Evolutionary conservation across 2,113 vertebrate species (phyloP), one percentile per base, ranked within the genome.

Genomic region (Apeltes quadracus): DNA sequence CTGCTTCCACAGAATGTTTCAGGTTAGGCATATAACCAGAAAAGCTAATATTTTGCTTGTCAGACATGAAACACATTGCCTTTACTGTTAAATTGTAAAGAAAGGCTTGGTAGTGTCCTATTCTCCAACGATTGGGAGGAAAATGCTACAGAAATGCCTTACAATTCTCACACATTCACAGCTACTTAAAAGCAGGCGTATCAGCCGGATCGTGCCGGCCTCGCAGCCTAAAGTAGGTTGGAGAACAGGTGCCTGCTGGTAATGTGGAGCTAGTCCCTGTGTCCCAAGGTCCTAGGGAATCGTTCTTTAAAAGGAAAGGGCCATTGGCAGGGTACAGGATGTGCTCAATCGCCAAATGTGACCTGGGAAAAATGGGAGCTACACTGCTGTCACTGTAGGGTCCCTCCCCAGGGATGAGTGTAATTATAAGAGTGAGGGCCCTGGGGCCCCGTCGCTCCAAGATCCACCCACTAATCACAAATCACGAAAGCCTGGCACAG

Each of bases 381-480:
- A 59, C 67, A 48, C 64, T 54, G 62, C 90, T 80, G 88, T 91
- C 92, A 93, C 91, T 91, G 86, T 50, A 59, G 90, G 91, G 90
- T 89, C 75, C 72, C 39, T 92, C 93, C 90, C 91, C 48, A 69
- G 92, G 89, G 92, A 93, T 83, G 51, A 87, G 90, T 79, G 87
- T 93, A 94, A 94, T 94, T 94, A 94, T 90, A 85, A 90, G 82
- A 90, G 78, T 55, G 79, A 82, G 71, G 87, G 87, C 87, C 93
- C 91, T 67, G 69, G 88, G 91, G 91, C 89, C 88, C 88, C 78
- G 76, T 90, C 59, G 57, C 88, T 91, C 75, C 63, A 41, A 81
- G 86, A 92, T 90, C 91, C 89, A 87, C 91, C 91, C 86, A 77
- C 92, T 92, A 93, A 93, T 94, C 92, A 90, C 90, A 92, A 92